Evolutionary conservation across 2,888 invertebrate genomes (phyloP), one percentile per base, ranked within the genome.

Genomic region (Drosophila meridiana): DNA sequence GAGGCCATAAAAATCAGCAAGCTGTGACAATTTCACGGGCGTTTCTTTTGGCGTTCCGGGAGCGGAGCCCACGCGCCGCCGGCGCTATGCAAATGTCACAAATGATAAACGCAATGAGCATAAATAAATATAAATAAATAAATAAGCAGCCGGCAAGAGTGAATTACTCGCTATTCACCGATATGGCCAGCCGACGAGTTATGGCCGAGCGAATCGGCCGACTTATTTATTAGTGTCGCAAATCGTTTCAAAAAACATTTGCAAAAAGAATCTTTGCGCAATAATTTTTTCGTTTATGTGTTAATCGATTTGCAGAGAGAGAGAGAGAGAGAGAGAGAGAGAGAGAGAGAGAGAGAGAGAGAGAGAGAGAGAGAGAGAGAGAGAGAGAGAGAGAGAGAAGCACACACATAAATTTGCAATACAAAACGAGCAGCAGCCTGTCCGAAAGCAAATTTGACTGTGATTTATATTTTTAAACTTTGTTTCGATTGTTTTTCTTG

Each of bases 81-180:
- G 90, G 87, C 90, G 89, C 86, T 90, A 76, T 90, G 89, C 89
- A 87, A 90, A 89, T 90, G 90, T 86, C 86, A 90, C 87, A 76
- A 90, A 86, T 90, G 86, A 86, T 90, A 86, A 86, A 86, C 90
- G 90, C 90, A 89, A 89, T 76, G 90, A 87, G 73, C 84, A 86
- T 90, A 90, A 86, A 90, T 86, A 90, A 86, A 83, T 83, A 90
- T 90, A 70, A 55, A 55, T 48, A 80, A 53, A 60, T 59, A 48
- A 48, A 48, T 38, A 48, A 48, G 14, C 48, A 34, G 53, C 67
- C 32, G 53, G 48, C 60, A 43, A 47, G 36, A 56, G 67, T 67
- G 67, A 69, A 72, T 64, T 66, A 73, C 62, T 60, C 55, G 78
- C 45, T 53, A 38, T 14, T 57, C 58, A 56, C 50, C 34, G 34